Base-by-base conservation (phyloP, 2,113 vertebrate species). In the Lycocorax pyrrhopterus region DNA sequence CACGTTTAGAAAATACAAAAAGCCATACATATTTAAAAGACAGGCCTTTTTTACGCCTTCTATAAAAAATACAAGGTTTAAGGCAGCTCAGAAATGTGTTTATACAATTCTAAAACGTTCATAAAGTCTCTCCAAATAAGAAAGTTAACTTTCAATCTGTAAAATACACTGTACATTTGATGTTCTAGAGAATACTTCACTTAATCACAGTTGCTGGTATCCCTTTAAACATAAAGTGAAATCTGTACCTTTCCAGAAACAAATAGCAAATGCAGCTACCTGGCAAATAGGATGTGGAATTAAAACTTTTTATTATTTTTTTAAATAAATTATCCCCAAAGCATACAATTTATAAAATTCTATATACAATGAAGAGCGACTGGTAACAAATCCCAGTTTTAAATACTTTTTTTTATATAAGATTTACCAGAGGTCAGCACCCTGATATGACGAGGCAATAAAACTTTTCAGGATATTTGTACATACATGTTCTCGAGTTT, bases 291-390 rank as follows among this genome's bases (percentile, higher is more conserved):
- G 74, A 94, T 20, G 72, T 72, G 41, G 82, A 96, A 89, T 98
- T 98, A 96, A 98, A 97, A 95, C 79, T 97, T 98, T 74, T 97
- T n/a, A 91, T 91, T 91, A 53, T 35, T 95, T 98, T 98, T 97
- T 97, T 98, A 99, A 98, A 99, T 99, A 99, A 99, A 99, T 99
- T 99, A 99, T 98, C 97, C 98, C 97, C 97, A 98, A 98, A 93
- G 98, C 97, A 98, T 98, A 98, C 97, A 97, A 98, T 98, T 98
- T 98, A 98, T 98, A 98, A 98, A 98, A 98, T 97, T 98, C 96
- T 99, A 98, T 99, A 97, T 98, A 99, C 98, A 99, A 96, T 92
- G 94, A 96, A 97, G 94, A 98, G 96, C 97, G 81, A 98, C 98
- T 98, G 97, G 98, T 97, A 98, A 98, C 96, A 98, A 97, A 98